Conservation (phyloP, 1,140 invertebrate genomes). For the Oscheius sp. region DNA sequence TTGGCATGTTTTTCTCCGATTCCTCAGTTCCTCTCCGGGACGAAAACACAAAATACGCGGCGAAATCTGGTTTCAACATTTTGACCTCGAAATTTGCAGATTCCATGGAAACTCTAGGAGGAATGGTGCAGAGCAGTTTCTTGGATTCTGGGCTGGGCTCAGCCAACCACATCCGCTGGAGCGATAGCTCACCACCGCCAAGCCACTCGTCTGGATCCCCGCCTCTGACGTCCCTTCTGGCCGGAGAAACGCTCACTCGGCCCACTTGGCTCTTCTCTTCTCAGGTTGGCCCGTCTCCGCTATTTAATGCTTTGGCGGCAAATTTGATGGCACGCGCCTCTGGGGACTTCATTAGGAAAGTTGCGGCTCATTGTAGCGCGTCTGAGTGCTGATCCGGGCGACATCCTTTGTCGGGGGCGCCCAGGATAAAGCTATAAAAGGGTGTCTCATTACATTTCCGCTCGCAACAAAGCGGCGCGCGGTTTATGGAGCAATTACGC, state of each 20-base stretch:
- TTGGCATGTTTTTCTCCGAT: too few species aligned
- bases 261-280: neutral
- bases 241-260: neutral
- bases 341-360: conserved; percentile 1
- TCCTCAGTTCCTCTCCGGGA: neutral
- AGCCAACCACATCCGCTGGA: too few species aligned
- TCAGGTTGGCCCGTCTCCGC: neutral
- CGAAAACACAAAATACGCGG: too few species aligned
- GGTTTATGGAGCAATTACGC: neutral
- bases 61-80: too few species aligned
- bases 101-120: neutral
- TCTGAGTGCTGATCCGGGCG: too few species aligned
- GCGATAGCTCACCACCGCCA: too few species aligned
- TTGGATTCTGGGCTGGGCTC: too few species aligned
- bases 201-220: neutral
- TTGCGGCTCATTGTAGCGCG: neutral
- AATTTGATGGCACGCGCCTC: neutral
- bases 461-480: neutral
- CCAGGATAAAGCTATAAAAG: neutral
- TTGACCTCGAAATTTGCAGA: too few species aligned
- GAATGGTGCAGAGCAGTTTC: neutral
- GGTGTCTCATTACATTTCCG: neutral
- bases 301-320: neutral
- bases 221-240: neutral
- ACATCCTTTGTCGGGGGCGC: neutral